phyloP scores from a whole-genome alignment of 2,113 vertebrate species.

The Acrocephalus arundinaceus region DNA sequence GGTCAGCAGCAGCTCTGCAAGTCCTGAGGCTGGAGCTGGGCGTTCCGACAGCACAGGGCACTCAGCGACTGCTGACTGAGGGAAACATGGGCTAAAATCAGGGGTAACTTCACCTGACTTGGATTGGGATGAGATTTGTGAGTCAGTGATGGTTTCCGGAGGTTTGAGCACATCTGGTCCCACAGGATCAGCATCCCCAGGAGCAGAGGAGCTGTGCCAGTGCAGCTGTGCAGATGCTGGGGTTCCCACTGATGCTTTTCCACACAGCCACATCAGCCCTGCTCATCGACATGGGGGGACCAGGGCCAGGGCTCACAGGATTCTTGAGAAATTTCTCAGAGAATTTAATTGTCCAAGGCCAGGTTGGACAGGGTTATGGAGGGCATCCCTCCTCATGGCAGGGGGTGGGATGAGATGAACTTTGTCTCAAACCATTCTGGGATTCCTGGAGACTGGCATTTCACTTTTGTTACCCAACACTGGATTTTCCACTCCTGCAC shows the following conservation, averaged over 20 bases:
- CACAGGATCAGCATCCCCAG: not conserved
- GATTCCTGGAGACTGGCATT: not conserved
- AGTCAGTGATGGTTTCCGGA: not conserved
- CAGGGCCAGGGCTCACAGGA: fast-evolving
- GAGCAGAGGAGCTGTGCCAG: not conserved
- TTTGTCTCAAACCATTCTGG: not conserved
- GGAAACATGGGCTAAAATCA: fast-evolving
- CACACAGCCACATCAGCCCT: not conserved
- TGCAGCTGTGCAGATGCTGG: not conserved
- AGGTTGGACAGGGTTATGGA: not conserved
- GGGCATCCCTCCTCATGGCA: not conserved
- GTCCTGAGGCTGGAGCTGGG: not conserved
- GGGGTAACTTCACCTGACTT: not conserved
- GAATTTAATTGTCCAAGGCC: not conserved
- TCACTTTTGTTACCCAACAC: not conserved
- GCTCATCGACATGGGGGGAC: fast-evolving
- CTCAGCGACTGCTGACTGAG: not conserved
- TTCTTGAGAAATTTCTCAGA: not conserved
- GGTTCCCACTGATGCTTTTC: not conserved
- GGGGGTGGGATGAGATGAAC: not conserved
- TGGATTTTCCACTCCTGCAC: not conserved
- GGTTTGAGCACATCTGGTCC: not conserved
- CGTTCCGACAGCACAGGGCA: not conserved
- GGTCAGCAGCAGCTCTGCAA: not conserved
- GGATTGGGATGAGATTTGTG: not conserved